A percentile compares a stretch with the other conserved stretches of the same genome.
phyloP scores from a whole-genome alignment of 1,140 invertebrate genomes.

The Sarcophaga peregrina region DNA sequence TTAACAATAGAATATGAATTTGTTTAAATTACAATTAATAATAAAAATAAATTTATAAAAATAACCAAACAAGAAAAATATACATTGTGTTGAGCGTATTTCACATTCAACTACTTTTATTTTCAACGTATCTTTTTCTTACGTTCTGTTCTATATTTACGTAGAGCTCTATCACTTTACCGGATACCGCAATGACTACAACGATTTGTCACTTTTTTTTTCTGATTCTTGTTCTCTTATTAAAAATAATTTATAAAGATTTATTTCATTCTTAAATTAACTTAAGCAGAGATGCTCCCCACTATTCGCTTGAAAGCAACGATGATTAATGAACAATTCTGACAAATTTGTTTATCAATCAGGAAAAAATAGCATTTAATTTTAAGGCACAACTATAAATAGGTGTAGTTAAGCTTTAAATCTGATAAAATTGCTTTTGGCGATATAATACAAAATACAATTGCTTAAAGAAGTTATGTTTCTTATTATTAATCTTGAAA shows the following conservation, averaged over 20 bases:
- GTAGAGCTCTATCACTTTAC: not conserved
- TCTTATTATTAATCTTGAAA: too few relatives aligned
- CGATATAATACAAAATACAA: too few relatives aligned
- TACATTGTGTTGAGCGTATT: not conserved
- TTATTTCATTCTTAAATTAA: not conserved
- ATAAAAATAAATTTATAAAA: too few relatives aligned
- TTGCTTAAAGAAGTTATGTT: too few relatives aligned
- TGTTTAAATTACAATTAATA: constrained; percentile 4
- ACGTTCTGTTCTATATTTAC: not conserved
- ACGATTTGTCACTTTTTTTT: not conserved
- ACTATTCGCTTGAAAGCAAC: not conserved
- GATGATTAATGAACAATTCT: not conserved
- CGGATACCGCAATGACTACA: not conserved
- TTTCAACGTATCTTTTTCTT: not conserved
- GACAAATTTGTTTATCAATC: not conserved
- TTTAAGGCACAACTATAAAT: too few relatives aligned
- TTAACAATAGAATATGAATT: constrained; percentile 14
- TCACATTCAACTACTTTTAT: not conserved
- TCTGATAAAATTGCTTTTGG: too few relatives aligned
- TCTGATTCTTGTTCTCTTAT: not conserved
- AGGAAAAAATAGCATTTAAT: not conserved
- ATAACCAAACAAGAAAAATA: not conserved
- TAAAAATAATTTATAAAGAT: constrained; percentile 9
- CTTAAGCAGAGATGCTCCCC: too few relatives aligned
- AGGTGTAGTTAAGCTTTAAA: too few relatives aligned